Conservation (phyloP, 2,113 vertebrate species). For the Chloebia gouldiae region DNA sequence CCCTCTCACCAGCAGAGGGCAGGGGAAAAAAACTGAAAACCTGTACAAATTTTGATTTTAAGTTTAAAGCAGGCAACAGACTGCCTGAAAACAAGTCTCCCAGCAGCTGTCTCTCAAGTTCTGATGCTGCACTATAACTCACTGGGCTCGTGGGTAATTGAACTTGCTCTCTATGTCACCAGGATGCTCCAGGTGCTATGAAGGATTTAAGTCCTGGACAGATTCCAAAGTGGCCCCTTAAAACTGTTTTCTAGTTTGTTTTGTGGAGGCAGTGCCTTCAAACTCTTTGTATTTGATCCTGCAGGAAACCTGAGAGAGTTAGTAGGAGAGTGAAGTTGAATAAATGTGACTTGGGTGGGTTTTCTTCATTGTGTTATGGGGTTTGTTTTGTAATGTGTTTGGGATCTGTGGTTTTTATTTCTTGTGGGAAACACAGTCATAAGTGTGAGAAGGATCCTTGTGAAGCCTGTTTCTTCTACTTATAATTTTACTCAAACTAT, state of each 20-base stretch:
- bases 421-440: not conserved
- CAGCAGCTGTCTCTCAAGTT: not conserved
- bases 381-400: not conserved
- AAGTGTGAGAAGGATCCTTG: not conserved
- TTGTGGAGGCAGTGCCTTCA: not conserved
- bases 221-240: not conserved
- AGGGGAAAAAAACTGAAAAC: not conserved
- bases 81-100: not conserved
- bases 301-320: not conserved
- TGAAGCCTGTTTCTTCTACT: not conserved
- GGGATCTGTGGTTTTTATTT: not conserved
- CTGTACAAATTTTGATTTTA: not conserved
- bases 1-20: not conserved
- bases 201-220: not conserved
- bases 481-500: not conserved
- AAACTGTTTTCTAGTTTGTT: not conserved
- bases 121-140: not conserved
- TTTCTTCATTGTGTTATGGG: rapidly evolving
- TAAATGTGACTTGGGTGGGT: not conserved
- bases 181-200: not conserved
- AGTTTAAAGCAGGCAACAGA: not conserved
- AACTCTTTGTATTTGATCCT: not conserved
- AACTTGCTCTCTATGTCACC: not conserved
- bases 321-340: not conserved
- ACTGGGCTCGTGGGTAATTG: not conserved